phyloP scores from a whole-genome alignment of 2,797 vertebrate species.

The Mico argentatus region DNA sequence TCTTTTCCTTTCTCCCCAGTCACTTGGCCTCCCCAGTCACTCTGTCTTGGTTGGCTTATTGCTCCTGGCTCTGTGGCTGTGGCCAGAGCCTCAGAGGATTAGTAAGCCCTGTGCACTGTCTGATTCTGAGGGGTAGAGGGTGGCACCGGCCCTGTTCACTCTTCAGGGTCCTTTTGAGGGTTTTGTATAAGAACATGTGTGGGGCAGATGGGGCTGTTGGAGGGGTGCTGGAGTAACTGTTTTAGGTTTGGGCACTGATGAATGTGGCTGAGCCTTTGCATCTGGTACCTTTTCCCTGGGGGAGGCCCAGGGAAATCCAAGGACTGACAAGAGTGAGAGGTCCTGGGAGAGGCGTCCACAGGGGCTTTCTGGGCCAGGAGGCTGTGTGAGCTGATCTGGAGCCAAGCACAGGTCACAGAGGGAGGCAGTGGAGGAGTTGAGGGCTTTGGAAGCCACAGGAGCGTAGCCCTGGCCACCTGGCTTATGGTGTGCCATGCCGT shows the following conservation, averaged over 20 bases:
- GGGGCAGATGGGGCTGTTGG: not conserved
- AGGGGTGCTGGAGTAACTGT: not conserved
- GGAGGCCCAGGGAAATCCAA: not conserved
- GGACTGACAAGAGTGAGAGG: not conserved
- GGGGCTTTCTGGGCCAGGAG: not conserved
- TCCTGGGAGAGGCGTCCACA: not conserved
- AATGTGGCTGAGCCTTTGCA: not conserved
- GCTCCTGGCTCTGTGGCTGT: not conserved
- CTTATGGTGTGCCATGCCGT: accelerated
- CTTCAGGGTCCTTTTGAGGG: not conserved
- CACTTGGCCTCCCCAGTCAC: too few species aligned
- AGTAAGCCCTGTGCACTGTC: accelerated
- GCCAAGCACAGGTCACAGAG: not conserved
- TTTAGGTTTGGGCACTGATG: not conserved
- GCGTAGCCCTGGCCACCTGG: not conserved
- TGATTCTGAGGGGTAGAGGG: not conserved
- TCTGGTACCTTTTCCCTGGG: not conserved
- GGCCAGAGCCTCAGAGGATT: accelerated
- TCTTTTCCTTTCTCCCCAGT: not conserved
- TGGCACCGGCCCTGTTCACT: not conserved
- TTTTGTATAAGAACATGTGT: not conserved
- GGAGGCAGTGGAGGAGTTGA: not conserved
- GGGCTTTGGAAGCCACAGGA: not conserved
- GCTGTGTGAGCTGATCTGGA: not conserved
- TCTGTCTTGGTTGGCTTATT: accelerated